These are phyloP conservation scores for Chymomyza caudatula DNA, from an alignment of 2,888 invertebrate species.

Conservation along the genomic window DNA sequence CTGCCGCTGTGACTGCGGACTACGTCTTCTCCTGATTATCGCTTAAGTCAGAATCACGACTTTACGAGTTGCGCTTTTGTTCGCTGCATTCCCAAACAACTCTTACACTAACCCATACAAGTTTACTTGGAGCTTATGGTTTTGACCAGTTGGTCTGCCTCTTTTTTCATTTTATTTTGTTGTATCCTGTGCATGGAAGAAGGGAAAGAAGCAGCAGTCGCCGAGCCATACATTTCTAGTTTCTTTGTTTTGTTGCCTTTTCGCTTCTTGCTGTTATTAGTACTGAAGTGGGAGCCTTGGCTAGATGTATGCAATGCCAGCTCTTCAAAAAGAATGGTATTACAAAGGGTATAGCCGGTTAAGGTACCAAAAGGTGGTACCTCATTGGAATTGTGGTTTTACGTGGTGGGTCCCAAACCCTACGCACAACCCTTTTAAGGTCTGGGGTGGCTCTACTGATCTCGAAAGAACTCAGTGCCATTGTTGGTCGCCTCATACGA, in stretches of 20 bases:
- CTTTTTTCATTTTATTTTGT: background rate
- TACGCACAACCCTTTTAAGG: no score
- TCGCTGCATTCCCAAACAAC: constrained; percentile 7
- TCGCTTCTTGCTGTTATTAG: constrained; percentile 16
- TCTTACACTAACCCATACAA: background rate
- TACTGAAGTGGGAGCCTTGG: constrained; percentile 22
- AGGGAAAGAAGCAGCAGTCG: background rate
- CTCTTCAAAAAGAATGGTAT: constrained; percentile 43
- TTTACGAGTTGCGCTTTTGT: constrained; percentile 40
- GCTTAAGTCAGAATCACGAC: constrained; percentile 66
- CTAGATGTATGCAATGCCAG: constrained; percentile 36
- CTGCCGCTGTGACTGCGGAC: constrained; percentile 13
- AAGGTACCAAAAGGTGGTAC: constrained; percentile 13
- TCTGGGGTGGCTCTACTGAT: no score
- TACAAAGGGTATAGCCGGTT: no score
- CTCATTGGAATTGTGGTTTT: background rate
- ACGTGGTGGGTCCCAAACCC: no score
- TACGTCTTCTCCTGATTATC: constrained; percentile 45
- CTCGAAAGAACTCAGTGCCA: no score
- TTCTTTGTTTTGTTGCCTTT: background rate
- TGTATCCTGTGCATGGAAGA: background rate
- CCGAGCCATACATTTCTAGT: constrained; percentile 4
- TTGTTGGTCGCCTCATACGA: no score
- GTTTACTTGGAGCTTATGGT: background rate
- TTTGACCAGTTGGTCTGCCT: background rate